Percentiles rank a stretch among this genome's conserved stretches.
Conservation (phyloP, 92 coral and sea anemone species). For the Porites cylindrica region DNA sequence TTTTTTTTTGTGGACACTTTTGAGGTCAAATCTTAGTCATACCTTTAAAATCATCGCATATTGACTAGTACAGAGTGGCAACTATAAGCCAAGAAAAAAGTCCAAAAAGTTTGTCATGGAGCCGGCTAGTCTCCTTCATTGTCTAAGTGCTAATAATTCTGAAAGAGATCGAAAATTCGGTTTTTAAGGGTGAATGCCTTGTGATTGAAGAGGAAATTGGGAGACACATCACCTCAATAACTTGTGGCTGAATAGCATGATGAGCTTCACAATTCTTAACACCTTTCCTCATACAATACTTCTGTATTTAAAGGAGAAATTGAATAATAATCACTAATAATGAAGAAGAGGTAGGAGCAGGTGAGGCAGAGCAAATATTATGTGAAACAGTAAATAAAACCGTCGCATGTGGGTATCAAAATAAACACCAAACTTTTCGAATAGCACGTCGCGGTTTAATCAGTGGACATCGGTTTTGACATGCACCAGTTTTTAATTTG, state of each 20-base stretch:
- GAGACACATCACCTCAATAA: not conserved
- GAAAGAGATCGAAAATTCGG: not conserved
- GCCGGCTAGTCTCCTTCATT: not conserved
- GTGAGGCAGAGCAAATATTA: constrained; percentile 4
- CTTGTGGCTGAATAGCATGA: not conserved
- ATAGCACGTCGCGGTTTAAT: not conserved
- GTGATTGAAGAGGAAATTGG: not conserved
- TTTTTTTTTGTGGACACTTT: not conserved
- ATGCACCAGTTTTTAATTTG: not conserved
- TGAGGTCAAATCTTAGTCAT: not conserved
- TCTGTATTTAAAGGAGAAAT: not conserved
- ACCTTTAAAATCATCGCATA: too few relatives aligned
- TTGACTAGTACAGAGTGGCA: not conserved
- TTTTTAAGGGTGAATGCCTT: too few relatives aligned
- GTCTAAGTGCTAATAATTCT: not conserved
- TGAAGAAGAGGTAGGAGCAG: not conserved
- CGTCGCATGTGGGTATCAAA: constrained; percentile 20
- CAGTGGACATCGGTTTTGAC: not conserved
- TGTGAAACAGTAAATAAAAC: not conserved
- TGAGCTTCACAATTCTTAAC: not conserved
- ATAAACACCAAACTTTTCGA: constrained; percentile 8
- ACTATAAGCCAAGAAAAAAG: not conserved
- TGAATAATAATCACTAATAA: not conserved
- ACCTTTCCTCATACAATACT: not conserved
- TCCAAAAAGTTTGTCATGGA: not conserved